Conservation (phyloP, 2,797 vertebrate genomes). For the Alauda arvensis region DNA sequence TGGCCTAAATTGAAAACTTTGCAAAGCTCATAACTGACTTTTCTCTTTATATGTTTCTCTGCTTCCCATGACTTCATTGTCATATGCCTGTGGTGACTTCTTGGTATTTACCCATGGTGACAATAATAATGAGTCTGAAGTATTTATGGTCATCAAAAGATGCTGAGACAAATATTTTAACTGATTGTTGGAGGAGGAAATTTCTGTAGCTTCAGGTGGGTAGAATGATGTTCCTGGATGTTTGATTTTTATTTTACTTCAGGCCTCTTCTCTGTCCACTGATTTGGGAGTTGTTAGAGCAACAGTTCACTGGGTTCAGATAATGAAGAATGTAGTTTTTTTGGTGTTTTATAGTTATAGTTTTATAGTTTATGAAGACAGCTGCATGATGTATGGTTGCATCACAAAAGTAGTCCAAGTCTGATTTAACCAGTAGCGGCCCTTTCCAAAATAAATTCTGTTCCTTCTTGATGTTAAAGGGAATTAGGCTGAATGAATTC, state of each 20-base stretch:
- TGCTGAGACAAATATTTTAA: neutral
- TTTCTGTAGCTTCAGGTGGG: neutral
- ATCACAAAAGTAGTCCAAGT: neutral
- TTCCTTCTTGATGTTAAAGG: neutral
- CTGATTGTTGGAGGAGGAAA: neutral
- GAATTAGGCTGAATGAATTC: neutral
- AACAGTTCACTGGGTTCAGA: neutral
- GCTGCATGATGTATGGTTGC: neutral
- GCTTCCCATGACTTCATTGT: constrained; percentile 23
- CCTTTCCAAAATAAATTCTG: constrained; percentile 23
- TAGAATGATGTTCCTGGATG: neutral
- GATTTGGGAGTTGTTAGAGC: neutral
- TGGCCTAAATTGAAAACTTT: constrained; percentile 32
- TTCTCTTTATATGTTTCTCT: constrained; percentile 17
- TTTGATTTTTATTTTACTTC: neutral
- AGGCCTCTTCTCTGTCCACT: neutral
- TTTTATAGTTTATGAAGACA: neutral
- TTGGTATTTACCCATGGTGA: neutral
- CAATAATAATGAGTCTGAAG: neutral
- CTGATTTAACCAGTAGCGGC: neutral
- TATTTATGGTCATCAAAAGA: neutral
- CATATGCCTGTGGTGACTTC: neutral
- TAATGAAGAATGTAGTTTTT: neutral
- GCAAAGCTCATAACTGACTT: neutral
- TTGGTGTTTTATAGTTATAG: neutral